Evolutionary conservation across 2,113 vertebrate genomes (phyloP).

Genomic region (Lagopus leucura): DNA sequence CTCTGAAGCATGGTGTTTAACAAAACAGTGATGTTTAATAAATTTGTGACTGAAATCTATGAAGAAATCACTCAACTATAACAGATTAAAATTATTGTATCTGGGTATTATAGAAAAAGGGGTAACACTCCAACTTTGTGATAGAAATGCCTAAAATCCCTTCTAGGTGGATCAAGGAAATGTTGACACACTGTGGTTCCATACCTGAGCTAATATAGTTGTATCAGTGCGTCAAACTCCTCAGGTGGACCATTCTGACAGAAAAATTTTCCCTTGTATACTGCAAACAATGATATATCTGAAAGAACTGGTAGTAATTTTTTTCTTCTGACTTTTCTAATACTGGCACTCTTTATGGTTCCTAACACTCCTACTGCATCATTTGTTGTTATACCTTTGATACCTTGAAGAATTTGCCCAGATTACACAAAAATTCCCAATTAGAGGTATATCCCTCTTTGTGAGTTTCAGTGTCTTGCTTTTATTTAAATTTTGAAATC

Average conservation of each 20-base stretch:
- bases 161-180: not conserved
- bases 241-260: not conserved
- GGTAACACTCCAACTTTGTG: not conserved
- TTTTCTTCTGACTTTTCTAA: not conserved
- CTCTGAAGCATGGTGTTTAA: not conserved
- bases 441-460: not conserved
- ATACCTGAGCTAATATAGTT: not conserved
- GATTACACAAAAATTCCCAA: not conserved
- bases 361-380: not conserved
- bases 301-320: not conserved
- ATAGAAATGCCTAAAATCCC: not conserved
- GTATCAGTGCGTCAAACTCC: not conserved
- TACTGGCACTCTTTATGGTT: not conserved
- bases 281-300: fast-evolving
- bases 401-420: not conserved
- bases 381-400: not conserved
- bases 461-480: not conserved
- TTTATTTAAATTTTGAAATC: not conserved
- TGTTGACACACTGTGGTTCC: not conserved
- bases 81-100: not conserved
- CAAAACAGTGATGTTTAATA: not conserved
- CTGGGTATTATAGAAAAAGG: not conserved
- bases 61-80: not conserved
- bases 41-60: not conserved
- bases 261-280: not conserved